Evolutionary conservation across 2,888 invertebrate species (phyloP), one percentile per base, ranked within the genome.

Genomic region (Caenorhabditis drosophilae): DNA sequence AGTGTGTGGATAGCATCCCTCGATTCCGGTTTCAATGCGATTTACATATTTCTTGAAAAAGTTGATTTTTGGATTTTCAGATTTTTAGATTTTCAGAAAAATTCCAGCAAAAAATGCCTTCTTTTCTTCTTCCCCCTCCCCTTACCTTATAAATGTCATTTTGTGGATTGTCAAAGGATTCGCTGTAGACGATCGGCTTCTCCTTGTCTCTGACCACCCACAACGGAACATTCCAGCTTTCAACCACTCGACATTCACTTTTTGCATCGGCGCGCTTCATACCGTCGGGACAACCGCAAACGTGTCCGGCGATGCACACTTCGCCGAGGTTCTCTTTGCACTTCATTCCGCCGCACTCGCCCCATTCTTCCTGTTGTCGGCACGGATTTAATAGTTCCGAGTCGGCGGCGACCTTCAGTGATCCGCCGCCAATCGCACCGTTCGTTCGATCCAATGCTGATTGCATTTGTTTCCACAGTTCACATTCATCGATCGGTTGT

Each of bases 201-300:
- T 67, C 67, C 41, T 74, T 69, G 6, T 76, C 64, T 11, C 83
- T 71, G 23, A 80, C 69, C 18, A 83, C 79, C 72, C 75, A 75
- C 15, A 83, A 58, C 23, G 82, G 81, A n/a, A 83, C 71, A 22
- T 60, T 73, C 77, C 76, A 79, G n/a, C 77, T 73, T 54, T 81
- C 82, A 18, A 79, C 80, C 20, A 75, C 73, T n/a, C 73, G 74
- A 51, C 83, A 83, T 18, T 69, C 60, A n/a, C 72, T 71, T 15
- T 70, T 59, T 2, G 63, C 36, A 16, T 64, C 57, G 23, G 70
- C 56, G 15, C 83, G 69, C 49, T 80, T 79, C 72, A 80, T 77
- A 25, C 81, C 81, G 34, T 67, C 64, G 2, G 78, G 73, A 55
- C 83, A 83, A 25, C 80, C 83, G 53, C 83, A 83, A 38, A 83